phyloP scores from a whole-genome alignment of 2,113 vertebrate genomes.

The Orycteropus afer region DNA sequence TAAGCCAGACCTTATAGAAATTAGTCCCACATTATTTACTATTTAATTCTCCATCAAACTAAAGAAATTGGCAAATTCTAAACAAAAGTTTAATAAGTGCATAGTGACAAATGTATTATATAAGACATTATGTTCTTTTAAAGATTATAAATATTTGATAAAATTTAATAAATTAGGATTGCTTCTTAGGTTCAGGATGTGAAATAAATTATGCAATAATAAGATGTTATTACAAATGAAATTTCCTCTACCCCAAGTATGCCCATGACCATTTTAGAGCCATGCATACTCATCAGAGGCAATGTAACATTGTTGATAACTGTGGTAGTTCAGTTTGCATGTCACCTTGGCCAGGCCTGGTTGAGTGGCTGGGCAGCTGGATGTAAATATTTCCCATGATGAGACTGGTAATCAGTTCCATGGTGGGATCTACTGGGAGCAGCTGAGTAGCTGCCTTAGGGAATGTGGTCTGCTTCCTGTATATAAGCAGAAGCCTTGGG shows the following conservation, averaged over 20 bases:
- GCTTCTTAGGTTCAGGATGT: background rate
- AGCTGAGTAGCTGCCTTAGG: too few relatives aligned
- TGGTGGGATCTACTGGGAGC: too few relatives aligned
- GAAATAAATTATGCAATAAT: slow-evolving; percentile 21
- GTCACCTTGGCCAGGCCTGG: too few relatives aligned
- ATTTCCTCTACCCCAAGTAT: background rate
- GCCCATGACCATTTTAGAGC: background rate
- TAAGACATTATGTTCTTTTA: background rate
- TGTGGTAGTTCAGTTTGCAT: too few relatives aligned
- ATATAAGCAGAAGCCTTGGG: too few relatives aligned
- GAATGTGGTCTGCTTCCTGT: too few relatives aligned
- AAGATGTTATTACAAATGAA: slow-evolving; percentile 13
- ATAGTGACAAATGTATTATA: background rate
- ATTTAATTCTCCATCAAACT: slow-evolving; percentile 18
- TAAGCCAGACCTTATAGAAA: slow-evolving; percentile 9
- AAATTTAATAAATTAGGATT: background rate
- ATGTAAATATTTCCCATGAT: too few relatives aligned
- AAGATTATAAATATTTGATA: background rate
- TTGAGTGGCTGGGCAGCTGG: too few relatives aligned
- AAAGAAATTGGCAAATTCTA: slow-evolving; percentile 38
- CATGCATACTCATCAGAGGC: background rate
- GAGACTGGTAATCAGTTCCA: too few relatives aligned
- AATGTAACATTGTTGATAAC: background rate
- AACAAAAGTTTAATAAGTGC: background rate
- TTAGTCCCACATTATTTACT: background rate